Conservation (phyloP, 1,140 invertebrate species). For the Brachionus paranguensis region DNA sequence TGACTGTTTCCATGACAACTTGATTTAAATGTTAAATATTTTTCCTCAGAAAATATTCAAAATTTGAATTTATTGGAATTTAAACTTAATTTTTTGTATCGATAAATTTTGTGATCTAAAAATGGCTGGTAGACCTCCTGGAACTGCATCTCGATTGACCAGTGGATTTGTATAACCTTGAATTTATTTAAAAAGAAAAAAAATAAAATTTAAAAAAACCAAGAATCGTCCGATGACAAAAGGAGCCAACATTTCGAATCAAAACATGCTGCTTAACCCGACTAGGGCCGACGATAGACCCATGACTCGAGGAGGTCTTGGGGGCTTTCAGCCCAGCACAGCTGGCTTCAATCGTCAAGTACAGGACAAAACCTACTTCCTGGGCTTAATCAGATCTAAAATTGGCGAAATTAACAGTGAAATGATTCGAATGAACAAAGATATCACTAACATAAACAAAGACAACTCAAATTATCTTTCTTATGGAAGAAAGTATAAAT, state of each 20-base stretch:
- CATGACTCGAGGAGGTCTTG: conserved; percentile 37
- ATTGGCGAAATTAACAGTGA: conserved; percentile 28
- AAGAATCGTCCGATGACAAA: background rate
- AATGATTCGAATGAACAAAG: conserved; percentile 37
- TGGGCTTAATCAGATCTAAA: conserved; percentile 32
- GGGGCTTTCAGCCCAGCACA: background rate
- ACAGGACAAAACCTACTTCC: conserved; percentile 37
- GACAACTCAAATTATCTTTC: conserved; percentile 40
- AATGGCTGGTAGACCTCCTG: conserved; percentile 38
- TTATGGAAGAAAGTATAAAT: conserved; percentile 6
- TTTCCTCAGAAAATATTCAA: background rate
- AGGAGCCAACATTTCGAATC: conserved; percentile 27
- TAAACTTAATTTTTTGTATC: background rate
- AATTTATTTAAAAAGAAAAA: background rate
- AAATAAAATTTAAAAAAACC: background rate
- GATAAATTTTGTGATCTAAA: background rate
- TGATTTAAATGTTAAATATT: background rate
- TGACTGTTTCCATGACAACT: background rate
- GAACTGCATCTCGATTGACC: conserved; percentile 39
- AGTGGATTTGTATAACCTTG: background rate
- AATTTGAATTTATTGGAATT: background rate
- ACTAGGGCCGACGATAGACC: conserved; percentile 22
- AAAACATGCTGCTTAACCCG: background rate
- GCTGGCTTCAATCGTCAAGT: conserved; percentile 30
- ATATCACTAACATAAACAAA: background rate